phyloP scores from a whole-genome alignment of 2,888 invertebrate species.

The Pseudococcus longispinus region DNA sequence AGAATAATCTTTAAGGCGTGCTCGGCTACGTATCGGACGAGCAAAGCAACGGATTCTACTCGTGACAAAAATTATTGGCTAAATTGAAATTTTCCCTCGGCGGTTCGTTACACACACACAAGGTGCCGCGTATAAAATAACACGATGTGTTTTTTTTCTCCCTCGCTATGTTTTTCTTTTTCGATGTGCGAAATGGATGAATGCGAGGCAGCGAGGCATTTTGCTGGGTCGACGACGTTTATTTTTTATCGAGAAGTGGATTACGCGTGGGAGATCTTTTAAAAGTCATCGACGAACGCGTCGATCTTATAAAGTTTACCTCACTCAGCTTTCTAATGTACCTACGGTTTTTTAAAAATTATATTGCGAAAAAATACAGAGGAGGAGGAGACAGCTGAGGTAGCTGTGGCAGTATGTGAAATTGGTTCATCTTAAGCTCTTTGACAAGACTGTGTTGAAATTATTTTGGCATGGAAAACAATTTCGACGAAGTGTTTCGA shows the following conservation, averaged over 20 bases:
- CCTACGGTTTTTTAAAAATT: not conserved
- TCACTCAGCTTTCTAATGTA: not conserved
- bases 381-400: too few species aligned
- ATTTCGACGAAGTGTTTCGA: too few species aligned
- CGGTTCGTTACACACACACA: conserved; percentile 7
- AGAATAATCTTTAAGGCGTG: conserved; percentile 32
- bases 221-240: not conserved
- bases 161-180: conserved; percentile 9
- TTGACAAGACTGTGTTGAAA: too few species aligned
- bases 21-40: not conserved
- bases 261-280: not conserved
- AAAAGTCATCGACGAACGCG: not conserved
- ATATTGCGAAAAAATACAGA: not conserved
- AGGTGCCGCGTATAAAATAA: conserved; percentile 15
- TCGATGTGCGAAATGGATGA: conserved; percentile 24
- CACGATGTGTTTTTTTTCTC: conserved; percentile 39
- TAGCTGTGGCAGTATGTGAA: too few species aligned
- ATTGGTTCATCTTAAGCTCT: too few species aligned
- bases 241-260: conserved; percentile 13
- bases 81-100: conserved; percentile 37
- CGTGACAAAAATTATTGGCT: conserved; percentile 39
- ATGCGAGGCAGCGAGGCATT: not conserved
- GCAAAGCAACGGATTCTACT: not conserved
- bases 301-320: not conserved
- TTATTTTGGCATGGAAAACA: too few species aligned